phyloP scores from a whole-genome alignment of 2,113 vertebrate species.

The Colaptes auratus region DNA sequence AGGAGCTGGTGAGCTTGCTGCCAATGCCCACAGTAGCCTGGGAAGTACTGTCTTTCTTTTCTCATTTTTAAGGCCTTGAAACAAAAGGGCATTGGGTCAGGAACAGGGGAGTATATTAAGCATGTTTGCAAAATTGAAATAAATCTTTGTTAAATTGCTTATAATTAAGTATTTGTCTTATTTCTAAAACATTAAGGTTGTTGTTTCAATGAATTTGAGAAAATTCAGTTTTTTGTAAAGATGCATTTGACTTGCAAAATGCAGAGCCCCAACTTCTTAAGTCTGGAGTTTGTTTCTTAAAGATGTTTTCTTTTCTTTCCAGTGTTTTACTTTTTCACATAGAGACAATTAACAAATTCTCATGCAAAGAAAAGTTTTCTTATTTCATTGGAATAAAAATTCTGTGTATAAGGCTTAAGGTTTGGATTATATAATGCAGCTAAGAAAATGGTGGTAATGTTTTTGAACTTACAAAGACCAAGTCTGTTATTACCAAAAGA shows the following conservation, averaged over 20 bases:
- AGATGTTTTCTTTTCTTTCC: neutral
- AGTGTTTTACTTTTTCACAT: slow-evolving; percentile 48
- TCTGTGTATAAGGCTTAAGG: slow-evolving; percentile 19
- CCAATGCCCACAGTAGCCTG: slow-evolving; percentile 18
- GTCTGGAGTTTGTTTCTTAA: slow-evolving; percentile 19
- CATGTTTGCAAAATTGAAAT: slow-evolving; percentile 50
- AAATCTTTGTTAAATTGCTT: slow-evolving; percentile 25
- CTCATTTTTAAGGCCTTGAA: slow-evolving; percentile 19
- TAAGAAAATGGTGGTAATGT: slow-evolving; percentile 37
- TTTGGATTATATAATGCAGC: slow-evolving; percentile 36
- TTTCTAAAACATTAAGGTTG: slow-evolving; percentile 11
- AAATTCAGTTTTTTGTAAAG: slow-evolving; percentile 23
- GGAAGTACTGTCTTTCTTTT: neutral
- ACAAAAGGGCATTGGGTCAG: neutral
- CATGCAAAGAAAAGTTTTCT: neutral
- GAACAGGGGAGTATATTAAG: slow-evolving; percentile 6
- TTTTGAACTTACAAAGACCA: slow-evolving; percentile 42
- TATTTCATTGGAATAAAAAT: slow-evolving; percentile 12
- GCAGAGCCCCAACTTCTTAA: neutral
- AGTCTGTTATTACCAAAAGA: slow-evolving; percentile 33
- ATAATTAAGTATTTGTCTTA: slow-evolving; percentile 34
- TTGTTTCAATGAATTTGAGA: slow-evolving; percentile 41
- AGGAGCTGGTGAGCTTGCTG: slow-evolving; percentile 45
- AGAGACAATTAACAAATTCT: slow-evolving; percentile 1
- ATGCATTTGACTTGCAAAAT: slow-evolving; percentile 37